Evolutionary conservation across 1,140 invertebrate genomes (phyloP).

Genomic region (Meloidogyne exigua): DNA sequence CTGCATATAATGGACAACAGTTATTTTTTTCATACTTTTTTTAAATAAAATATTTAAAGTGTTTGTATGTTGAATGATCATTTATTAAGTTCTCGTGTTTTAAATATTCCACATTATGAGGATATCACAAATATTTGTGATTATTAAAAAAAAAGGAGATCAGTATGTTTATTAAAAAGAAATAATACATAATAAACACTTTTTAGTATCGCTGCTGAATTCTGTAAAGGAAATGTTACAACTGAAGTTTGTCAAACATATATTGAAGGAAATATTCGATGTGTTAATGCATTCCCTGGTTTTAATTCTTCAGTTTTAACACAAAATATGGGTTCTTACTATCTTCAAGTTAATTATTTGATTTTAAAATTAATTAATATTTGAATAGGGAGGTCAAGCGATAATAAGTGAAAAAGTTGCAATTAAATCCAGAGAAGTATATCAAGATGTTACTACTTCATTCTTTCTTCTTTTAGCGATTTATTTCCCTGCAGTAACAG

Average conservation of each 20-base stretch:
- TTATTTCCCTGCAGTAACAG: slow-evolving; percentile 97
- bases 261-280: slow-evolving; percentile 43
- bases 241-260: slow-evolving; percentile 51
- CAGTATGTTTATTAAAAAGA: slow-evolving; percentile 27
- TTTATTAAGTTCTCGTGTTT: slow-evolving; percentile 25
- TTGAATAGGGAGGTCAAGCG: slow-evolving; percentile 41
- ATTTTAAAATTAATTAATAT: background rate
- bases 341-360: slow-evolving; percentile 36
- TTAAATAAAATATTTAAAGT: slow-evolving; percentile 33
- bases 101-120: slow-evolving; percentile 22
- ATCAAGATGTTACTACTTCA: slow-evolving; percentile 81
- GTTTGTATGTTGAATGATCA: slow-evolving; percentile 59
- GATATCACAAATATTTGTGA: slow-evolving; percentile 49
- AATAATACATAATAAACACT: background rate
- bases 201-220: slow-evolving; percentile 50
- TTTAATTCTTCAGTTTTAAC: slow-evolving; percentile 36
- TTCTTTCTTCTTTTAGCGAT: slow-evolving; percentile 97
- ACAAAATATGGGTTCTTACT: slow-evolving; percentile 48
- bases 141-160: slow-evolving; percentile 58
- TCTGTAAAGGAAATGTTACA: slow-evolving; percentile 47
- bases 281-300: slow-evolving; percentile 53
- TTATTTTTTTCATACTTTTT: slow-evolving; percentile 23
- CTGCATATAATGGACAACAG: slow-evolving; percentile 55
- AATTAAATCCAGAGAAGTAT: slow-evolving; percentile 46
- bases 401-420: slow-evolving; percentile 33